phyloP scores from a whole-genome alignment of 2,888 invertebrate genomes.

The Drosophila multiciliata region DNA sequence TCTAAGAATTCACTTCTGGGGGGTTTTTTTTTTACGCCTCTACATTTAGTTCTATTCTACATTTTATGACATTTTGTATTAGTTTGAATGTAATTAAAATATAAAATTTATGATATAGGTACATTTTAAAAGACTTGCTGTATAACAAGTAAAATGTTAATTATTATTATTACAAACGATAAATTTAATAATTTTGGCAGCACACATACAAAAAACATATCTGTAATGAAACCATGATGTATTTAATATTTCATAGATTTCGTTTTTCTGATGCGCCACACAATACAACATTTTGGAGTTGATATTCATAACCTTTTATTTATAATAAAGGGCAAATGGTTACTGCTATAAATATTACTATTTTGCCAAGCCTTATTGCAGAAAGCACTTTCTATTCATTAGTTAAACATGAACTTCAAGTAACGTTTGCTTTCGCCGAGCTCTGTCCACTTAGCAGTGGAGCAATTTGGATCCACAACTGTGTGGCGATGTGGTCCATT shows the following conservation, averaged over 20 bases:
- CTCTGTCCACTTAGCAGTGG: constrained; percentile 20
- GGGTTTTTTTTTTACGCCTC: neutral
- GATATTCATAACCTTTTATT: neutral
- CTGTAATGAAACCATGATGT: neutral
- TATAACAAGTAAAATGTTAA: neutral
- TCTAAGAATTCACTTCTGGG: too few relatives aligned
- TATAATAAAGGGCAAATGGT: neutral
- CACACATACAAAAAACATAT: neutral
- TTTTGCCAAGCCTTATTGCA: neutral
- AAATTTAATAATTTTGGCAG: neutral
- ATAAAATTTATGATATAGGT: neutral
- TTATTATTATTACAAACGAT: neutral
- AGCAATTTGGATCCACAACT: constrained; percentile 35
- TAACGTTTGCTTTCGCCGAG: constrained; percentile 12
- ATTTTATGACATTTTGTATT: neutral
- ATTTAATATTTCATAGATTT: neutral
- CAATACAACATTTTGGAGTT: neutral
- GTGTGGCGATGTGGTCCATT: constrained; percentile 14
- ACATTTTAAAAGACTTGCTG: neutral
- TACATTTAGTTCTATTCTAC: neutral
- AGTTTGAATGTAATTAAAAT: neutral
- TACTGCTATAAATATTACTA: neutral
- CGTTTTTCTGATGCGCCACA: neutral
- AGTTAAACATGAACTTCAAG: constrained; percentile 11
- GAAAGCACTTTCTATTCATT: constrained; percentile 9